Evolutionary conservation across 1,140 invertebrate genomes (phyloP).

Genomic region (Megalonaias nervosa): DNA sequence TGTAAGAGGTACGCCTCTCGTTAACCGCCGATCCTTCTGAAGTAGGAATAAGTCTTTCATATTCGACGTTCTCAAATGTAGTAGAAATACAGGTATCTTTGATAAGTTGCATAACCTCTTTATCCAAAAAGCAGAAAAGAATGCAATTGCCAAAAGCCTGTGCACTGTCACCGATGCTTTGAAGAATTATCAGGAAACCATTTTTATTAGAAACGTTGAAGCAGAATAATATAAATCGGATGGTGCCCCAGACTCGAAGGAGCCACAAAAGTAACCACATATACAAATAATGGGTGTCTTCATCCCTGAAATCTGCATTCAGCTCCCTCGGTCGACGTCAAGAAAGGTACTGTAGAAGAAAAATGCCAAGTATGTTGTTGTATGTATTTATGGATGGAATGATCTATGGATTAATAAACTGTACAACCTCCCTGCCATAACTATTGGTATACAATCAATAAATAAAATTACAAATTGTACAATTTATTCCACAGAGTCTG

Average conservation of each 20-base stretch:
- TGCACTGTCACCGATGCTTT: slow-evolving; percentile 37
- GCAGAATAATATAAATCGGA: slow-evolving; percentile 22
- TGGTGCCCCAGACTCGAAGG: slow-evolving; percentile 25
- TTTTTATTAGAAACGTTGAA: neutral
- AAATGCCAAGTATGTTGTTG: no score
- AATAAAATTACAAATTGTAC: no score
- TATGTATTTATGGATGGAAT: no score
- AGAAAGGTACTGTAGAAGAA: no score
- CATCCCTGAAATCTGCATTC: neutral
- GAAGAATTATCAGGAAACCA: slow-evolving; percentile 5
- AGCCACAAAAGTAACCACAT: slow-evolving; percentile 20
- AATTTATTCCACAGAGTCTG: no score
- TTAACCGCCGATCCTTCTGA: no score
- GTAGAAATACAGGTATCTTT: neutral
- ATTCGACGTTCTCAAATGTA: no score
- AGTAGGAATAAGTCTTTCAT: no score
- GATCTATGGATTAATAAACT: no score
- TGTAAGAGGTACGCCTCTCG: no score
- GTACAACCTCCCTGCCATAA: no score
- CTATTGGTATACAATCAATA: no score
- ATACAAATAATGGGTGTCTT: slow-evolving; percentile 22
- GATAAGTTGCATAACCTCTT: slow-evolving; percentile 12
- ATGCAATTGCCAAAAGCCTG: slow-evolving; percentile 41
- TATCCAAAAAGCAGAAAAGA: slow-evolving; percentile 36
- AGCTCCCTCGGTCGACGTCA: neutral